A percentile compares a stretch with the other conserved stretches of the same genome.
Conservation (phyloP, 2,888 invertebrate genomes). For the Troides aeacus region DNA sequence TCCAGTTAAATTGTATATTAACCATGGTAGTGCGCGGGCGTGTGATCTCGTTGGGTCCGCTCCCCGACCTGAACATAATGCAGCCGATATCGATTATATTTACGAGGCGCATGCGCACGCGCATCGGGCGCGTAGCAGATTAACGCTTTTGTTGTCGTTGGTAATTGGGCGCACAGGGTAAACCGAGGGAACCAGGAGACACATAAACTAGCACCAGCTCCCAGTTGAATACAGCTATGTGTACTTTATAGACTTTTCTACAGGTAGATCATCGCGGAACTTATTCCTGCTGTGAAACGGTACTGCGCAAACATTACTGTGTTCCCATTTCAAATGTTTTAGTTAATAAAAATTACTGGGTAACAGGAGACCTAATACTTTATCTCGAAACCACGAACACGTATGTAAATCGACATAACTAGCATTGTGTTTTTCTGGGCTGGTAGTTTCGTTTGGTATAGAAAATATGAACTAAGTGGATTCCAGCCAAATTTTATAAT, state of each 20-base stretch:
- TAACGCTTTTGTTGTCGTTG: conserved; percentile 38
- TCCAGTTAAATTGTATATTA: no score
- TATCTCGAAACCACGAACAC: no score
- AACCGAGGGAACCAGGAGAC: conserved; percentile 8
- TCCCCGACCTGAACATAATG: conserved; percentile 47
- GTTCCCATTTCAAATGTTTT: no score
- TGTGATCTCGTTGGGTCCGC: conserved; percentile 47
- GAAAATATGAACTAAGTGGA: no score
- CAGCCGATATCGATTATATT: conserved; percentile 65
- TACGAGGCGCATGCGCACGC: conserved; percentile 48
- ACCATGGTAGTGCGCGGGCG: conserved; percentile 9
- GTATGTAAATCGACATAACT: no score
- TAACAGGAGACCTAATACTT: no score
- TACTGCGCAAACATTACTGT: no score
- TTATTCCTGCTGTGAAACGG: no score
- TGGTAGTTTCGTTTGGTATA: no score
- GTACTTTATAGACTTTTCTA: background rate
- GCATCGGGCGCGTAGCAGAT: conserved; percentile 32
- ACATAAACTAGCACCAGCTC: conserved; percentile 1
- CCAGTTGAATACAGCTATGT: conserved; percentile 2
- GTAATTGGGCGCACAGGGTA: conserved; percentile 33
- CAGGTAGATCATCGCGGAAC: background rate
- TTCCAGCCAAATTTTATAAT: no score
- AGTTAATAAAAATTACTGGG: no score
- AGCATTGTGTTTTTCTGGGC: no score